Evolutionary conservation across 2,113 vertebrate genomes (phyloP), one percentile per base, ranked within the genome.

Genomic region (Vombatus ursinus): DNA sequence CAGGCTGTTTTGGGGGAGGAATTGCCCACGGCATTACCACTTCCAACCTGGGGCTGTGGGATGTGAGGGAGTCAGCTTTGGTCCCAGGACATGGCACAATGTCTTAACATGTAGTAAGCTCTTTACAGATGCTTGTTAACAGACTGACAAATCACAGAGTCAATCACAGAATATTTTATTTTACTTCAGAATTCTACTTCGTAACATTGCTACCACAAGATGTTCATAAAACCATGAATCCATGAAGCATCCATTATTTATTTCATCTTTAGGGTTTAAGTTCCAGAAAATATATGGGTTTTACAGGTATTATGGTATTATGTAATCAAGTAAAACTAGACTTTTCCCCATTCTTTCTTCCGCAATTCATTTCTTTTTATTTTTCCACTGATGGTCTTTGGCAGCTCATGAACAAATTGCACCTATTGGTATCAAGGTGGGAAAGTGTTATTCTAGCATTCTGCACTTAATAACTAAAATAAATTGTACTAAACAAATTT

Each of bases 381-480:
- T 98, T 99, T 99, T 77, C 99, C 98, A 96, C 99, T 99, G 84
- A 99, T 8, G 8, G 99, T 99, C 97, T 99, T 99, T 94, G 99
- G 99, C 94, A 99, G 89, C 90, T 99, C 97, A 50, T 98, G 96
- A 97, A 99, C 98, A 98, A 99, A 99, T 98, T 99, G 99, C 97
- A 99, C 97, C 99, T 99, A 91, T 98, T 96, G 97, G 95, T 50
- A 96, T 96, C 90, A 94, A 91, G 44, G 31, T 95, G 77, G 94
- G 94, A 96, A 25, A 94, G 93, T 96, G 61, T 97, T 94, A 97
- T 91, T 52, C 23, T 31, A 90, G 28, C 93, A 90, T 52, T 91
- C 92, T 94, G 90, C 24, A 37, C 50, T 16, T 96, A 96, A 61
- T 95, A 52, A 26, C 52, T 50, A 91, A 91, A 94, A 49, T 61